Evolutionary conservation across 1,140 invertebrate species (phyloP), one percentile per base, ranked within the genome.

Genomic region (Sitobion miscanthi): DNA sequence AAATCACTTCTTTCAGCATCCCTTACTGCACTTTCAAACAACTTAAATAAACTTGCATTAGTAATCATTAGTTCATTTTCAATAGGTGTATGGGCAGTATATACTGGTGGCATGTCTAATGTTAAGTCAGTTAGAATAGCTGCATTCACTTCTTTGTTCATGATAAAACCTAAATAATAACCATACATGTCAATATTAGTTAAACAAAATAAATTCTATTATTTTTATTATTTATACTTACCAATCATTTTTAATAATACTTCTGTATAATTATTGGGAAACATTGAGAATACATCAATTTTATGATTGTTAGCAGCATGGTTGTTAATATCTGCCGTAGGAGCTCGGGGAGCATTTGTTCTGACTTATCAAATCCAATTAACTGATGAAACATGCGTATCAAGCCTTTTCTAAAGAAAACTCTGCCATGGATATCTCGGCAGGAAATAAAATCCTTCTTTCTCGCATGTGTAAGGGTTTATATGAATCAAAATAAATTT

Each of bases 401-500:
- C 17, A 92, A 85, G 38, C 91, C 91, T 85, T 30, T 25, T 92
- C 69, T 49, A 92, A 54, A 83, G 69, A 83, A 57, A 83, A 92
- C 42, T 92, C 91, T 30, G 77, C 91, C 82, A 92, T 85, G 5
- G 91, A 49, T 85, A 92, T 85, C 42, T 92, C 91, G 17, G 69
- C 69, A 38, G 91, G 91, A 8, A 92, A 85, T 83, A 92, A 85
- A 92, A 92, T 35, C 77, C 77, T 92, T 92, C 91, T 25, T 54
- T 92, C 17, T 92, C 91, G 7, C 77, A 85, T 8, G 77, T 20
- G 54, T 92, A 92, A 52, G 91, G 23, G 20, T 92, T 92, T 30
- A 92, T 25, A 85, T 92, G 82, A 38, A 92, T 92, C 20, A 92
- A 57, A 92, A 92, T 92, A 21, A 92, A 92, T 54, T 9, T 92